Base-by-base conservation (phyloP, 2,888 invertebrate genomes). In the Podotricha telesiphe region DNA sequence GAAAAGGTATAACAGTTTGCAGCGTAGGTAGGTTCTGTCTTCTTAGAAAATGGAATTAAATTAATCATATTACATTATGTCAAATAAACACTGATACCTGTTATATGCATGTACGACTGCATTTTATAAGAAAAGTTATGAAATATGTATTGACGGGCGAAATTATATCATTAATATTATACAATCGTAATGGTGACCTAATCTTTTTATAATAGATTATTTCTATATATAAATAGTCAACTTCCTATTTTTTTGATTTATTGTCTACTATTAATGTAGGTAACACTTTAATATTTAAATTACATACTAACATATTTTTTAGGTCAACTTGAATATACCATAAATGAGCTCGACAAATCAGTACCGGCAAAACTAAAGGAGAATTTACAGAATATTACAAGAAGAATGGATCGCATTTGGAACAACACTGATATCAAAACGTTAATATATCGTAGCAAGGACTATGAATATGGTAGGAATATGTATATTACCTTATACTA, bases 311-410 rank as follows among this genome's bases (percentile, higher is more conserved):
- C 17, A 19, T 17, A 0, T 13, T 40, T 63, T 47, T 22, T 50
- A 92, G 92, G 91, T 67, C 90, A 91, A 73, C 76, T 93, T 68
- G 91, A 92, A 75, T 93, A 92, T 70, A 89, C 88, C 1, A 86
- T 92, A 55, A 91, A 93, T 71, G 91, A 93, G 77, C 75, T 93
- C 68, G 92, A 92, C 74, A 86, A 88, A 68, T 83, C 92, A 1
- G 88, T 93, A 20, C 93, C 93, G 1, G 77, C 70, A 2, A 92
- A 89, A 68, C 74, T 93, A 15, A 89, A 86, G 72, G 91, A 92
- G 71, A 93, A 92, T 73, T 77, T 93, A 22, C 83, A 82, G 73
- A 92, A 93, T 69, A 78, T 93, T 22, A 91, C 92, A 0, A 79
- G 86, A 48, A 81, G 85, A 10, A 91, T 93, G 89, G 93, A 93